Evolutionary conservation across 1,140 invertebrate genomes (phyloP).

Genomic region (Drosophila lini): DNA sequence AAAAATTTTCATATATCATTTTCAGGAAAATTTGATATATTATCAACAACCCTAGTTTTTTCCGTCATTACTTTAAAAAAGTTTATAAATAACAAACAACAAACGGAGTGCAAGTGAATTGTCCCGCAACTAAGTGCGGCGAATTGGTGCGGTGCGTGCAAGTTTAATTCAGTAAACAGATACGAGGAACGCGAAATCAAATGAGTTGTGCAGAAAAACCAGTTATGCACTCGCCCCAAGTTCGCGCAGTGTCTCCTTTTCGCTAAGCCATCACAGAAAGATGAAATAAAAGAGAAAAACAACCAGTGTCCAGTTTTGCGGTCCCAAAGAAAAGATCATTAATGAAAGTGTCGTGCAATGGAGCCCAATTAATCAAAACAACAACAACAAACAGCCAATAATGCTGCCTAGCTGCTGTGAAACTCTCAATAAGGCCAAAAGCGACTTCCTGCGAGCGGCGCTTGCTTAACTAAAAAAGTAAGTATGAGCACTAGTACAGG

Average conservation of each 20-base stretch:
- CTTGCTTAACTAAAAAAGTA: conserved; percentile 55
- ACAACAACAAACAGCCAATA: conserved; percentile 32
- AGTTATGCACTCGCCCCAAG: conserved; percentile 60
- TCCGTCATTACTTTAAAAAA: not conserved
- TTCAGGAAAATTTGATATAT: no score
- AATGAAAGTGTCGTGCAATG: conserved; percentile 73
- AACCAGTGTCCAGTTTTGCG: conserved; percentile 14
- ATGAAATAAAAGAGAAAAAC: conserved; percentile 25
- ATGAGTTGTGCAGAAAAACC: conserved; percentile 50
- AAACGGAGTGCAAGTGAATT: not conserved
- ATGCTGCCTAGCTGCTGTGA: not conserved
- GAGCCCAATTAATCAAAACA: conserved; percentile 51
- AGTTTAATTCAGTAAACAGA: not conserved
- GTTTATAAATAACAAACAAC: not conserved
- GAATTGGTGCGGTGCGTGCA: not conserved
- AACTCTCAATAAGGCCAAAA: conserved; percentile 39
- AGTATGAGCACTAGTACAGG: conserved; percentile 36
- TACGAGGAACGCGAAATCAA: conserved; percentile 2
- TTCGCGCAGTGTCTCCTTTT: conserved; percentile 62
- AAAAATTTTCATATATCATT: no score
- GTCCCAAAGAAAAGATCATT: conserved; percentile 38
- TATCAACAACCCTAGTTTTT: not conserved
- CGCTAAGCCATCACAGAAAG: conserved; percentile 37
- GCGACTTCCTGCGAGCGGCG: conserved; percentile 56
- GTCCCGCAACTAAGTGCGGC: not conserved